phyloP scores from a whole-genome alignment of 2,113 vertebrate species.

The Grantiella picta region DNA sequence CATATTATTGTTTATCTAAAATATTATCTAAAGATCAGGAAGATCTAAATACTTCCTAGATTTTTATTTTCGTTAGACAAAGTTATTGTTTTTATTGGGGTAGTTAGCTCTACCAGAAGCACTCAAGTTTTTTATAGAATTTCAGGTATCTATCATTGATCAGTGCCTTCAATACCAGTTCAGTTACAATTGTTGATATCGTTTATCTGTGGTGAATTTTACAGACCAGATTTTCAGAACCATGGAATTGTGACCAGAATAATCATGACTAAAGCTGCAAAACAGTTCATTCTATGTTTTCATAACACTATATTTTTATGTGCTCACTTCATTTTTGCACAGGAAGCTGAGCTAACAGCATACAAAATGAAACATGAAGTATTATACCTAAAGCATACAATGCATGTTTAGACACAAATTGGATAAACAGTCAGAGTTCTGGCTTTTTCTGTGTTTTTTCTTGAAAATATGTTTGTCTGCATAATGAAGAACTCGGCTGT shows the following conservation, averaged over 20 bases:
- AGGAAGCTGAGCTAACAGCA: not conserved
- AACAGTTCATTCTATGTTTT: not conserved
- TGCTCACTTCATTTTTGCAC: not conserved
- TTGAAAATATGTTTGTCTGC: not conserved
- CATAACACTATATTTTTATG: not conserved
- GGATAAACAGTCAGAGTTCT: not conserved
- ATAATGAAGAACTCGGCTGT: not conserved
- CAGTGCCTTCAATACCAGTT: not conserved
- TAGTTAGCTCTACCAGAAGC: not conserved
- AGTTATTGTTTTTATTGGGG: not conserved
- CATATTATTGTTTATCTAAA: not conserved
- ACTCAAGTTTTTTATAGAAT: not conserved
- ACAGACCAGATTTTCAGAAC: not conserved
- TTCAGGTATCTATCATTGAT: not conserved
- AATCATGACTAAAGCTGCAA: not conserved
- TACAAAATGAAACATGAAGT: not conserved
- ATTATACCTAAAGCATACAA: not conserved
- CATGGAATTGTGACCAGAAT: not conserved
- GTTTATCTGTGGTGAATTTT: not conserved
- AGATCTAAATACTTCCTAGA: not conserved
- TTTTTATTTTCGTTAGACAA: not conserved
- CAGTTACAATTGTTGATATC: not conserved
- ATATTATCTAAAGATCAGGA: not conserved
- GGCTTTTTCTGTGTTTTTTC: not conserved
- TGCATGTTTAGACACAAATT: not conserved